A percentile compares a stretch with the other conserved stretches of the same genome.
Evolutionary conservation across 2,113 vertebrate genomes (phyloP).

Genomic region (Psettodes erumei): DNA sequence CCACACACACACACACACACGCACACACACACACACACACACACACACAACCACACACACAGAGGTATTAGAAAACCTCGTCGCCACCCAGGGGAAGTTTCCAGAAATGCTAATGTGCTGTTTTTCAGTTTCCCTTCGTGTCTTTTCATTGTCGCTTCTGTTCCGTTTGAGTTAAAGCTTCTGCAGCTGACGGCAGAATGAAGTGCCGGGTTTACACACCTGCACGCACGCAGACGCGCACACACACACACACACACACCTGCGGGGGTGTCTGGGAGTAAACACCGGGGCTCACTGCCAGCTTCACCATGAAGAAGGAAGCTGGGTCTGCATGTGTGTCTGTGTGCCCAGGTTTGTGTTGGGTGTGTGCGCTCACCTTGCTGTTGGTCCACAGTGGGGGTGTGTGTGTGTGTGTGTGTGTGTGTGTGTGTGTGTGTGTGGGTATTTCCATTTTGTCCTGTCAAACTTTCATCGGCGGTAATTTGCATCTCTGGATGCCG

Average conservation of each 20-base stretch:
- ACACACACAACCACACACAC: constrained; percentile 5
- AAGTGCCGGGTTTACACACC: too few species aligned
- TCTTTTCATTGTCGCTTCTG: too few species aligned
- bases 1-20: too few species aligned
- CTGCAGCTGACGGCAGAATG: constrained; percentile 22
- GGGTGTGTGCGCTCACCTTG: constrained; percentile 63
- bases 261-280: constrained; percentile 53
- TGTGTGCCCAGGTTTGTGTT: constrained; percentile 7
- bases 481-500: constrained; percentile 83
- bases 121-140: too few species aligned
- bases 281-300: too few species aligned
- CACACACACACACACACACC: constrained; percentile 46
- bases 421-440: constrained; percentile 36
- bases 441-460: constrained; percentile 78
- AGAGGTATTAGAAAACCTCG: constrained; percentile 45
- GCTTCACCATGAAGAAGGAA: too few species aligned
- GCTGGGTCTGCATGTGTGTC: constrained; percentile 16
- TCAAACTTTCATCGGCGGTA: constrained; percentile 82
- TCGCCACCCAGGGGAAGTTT: constrained; percentile 34
- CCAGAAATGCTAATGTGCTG: constrained; percentile 64
- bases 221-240: too few species aligned
- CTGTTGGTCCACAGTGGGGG: constrained; percentile 57
- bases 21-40: constrained; percentile 32
- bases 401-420: constrained; percentile 32
- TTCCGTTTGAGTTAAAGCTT: too few species aligned